Percentiles rank a stretch among this genome's conserved stretches.
Conservation (phyloP, 2,888 invertebrate genomes). For the Blastobasis adustella region DNA sequence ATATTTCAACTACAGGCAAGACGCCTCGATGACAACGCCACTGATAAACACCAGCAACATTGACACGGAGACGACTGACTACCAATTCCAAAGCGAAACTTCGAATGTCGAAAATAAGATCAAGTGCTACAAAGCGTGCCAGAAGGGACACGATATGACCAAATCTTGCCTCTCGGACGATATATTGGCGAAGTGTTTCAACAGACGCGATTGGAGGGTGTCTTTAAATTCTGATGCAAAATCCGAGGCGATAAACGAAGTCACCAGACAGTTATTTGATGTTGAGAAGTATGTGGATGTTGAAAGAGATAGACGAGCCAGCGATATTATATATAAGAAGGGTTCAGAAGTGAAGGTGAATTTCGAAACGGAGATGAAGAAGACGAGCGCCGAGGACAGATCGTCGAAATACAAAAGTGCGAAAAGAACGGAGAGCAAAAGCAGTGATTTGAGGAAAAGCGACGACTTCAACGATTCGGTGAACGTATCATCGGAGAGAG, state of each 20-base stretch:
- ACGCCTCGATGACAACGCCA: slow-evolving; percentile 56
- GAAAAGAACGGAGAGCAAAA: slow-evolving; percentile 8
- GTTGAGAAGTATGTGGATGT: slow-evolving; percentile 3
- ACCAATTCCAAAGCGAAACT: slow-evolving; percentile 42
- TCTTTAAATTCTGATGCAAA: slow-evolving; percentile 22
- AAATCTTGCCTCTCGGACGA: slow-evolving; percentile 57
- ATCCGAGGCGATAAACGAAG: slow-evolving; percentile 28
- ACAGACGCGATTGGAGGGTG: slow-evolving; percentile 47
- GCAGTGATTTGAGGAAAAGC: slow-evolving; percentile 18
- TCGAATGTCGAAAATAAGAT: slow-evolving; percentile 47
- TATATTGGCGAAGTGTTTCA: slow-evolving; percentile 56
- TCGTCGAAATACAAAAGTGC: slow-evolving; percentile 11
- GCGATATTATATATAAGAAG: slow-evolving; percentile 4
- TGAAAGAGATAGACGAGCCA: neutral
- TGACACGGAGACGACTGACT: slow-evolving; percentile 46
- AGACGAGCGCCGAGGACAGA: slow-evolving; percentile 7
- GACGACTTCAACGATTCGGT: slow-evolving; percentile 2
- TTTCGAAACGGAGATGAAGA: slow-evolving; percentile 27
- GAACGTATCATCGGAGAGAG: slow-evolving; percentile 32
- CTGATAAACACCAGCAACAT: slow-evolving; percentile 50
- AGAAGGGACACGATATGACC: slow-evolving; percentile 34
- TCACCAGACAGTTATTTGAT: neutral
- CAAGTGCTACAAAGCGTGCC: slow-evolving; percentile 56
- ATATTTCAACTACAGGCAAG: slow-evolving; percentile 49
- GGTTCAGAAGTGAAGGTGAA: slow-evolving; percentile 23